Evolutionary conservation across 2,113 vertebrate genomes (phyloP).

Genomic region (Hylia prasina): DNA sequence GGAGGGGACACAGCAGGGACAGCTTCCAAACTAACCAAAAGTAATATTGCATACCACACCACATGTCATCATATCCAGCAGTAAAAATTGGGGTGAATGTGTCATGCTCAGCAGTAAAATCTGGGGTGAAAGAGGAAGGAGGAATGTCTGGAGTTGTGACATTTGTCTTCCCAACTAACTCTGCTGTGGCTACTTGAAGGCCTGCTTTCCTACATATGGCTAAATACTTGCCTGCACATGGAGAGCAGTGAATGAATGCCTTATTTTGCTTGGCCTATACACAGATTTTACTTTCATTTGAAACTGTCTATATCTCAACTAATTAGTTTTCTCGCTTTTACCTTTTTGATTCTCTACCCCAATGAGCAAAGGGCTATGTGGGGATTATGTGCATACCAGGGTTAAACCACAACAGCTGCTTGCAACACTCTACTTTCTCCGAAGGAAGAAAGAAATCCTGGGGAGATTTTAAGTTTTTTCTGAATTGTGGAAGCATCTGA

Average conservation of each 20-base stretch:
- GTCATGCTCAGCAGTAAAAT: background rate
- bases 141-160: rapidly evolving
- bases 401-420: background rate
- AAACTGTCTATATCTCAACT: background rate
- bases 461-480: background rate
- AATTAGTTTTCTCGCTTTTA: background rate
- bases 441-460: background rate
- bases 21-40: rapidly evolving
- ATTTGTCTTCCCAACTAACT: background rate
- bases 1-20: background rate
- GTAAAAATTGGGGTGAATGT: background rate
- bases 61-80: background rate
- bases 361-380: background rate
- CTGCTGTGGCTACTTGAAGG: background rate
- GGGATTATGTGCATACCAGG: background rate
- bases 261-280: background rate
- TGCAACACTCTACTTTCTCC: background rate
- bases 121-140: background rate
- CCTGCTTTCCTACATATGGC: background rate
- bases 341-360: background rate
- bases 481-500: background rate
- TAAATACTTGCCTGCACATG: background rate
- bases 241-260: background rate
- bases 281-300: background rate
- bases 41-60: too few relatives aligned